phyloP scores from a whole-genome alignment of 2,797 vertebrate genomes.

The Eidolon dupreanum region DNA sequence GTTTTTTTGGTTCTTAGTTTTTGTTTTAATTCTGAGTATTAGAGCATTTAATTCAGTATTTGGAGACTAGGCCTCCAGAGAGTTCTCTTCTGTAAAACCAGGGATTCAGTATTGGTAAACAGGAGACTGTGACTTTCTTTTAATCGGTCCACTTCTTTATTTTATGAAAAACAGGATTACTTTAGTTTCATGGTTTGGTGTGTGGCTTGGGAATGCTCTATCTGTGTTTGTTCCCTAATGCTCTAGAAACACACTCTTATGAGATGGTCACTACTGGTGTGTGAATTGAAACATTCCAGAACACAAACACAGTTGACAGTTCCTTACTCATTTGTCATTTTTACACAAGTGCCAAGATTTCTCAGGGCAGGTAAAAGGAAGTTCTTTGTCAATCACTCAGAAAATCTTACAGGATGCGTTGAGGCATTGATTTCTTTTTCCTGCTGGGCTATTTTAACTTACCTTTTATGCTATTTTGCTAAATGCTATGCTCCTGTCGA shows the following conservation, averaged over 20 bases:
- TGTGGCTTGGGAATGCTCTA: not conserved
- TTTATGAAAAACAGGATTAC: not conserved
- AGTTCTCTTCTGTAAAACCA: not conserved
- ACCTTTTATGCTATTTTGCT: slow-evolving; percentile 6
- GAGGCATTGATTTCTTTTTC: slow-evolving; percentile 10
- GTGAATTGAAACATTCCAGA: not conserved
- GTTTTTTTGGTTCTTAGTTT: not conserved
- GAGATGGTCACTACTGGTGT: not conserved
- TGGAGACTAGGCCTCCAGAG: not conserved
- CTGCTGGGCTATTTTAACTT: not conserved
- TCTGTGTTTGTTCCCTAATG: not conserved
- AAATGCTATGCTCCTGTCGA: not conserved
- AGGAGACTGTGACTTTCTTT: not conserved
- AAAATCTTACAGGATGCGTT: not conserved
- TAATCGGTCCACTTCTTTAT: not conserved
- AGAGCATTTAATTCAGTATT: not conserved
- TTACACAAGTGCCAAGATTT: not conserved
- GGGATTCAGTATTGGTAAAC: not conserved
- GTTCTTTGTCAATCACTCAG: not conserved
- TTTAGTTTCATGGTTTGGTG: not conserved
- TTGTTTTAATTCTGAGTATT: not conserved
- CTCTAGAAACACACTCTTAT: not conserved
- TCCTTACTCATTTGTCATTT: not conserved
- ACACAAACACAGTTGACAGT: not conserved
- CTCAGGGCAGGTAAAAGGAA: not conserved